Evolutionary conservation across 2,113 vertebrate species (phyloP).

Genomic region (Myodes glareolus): DNA sequence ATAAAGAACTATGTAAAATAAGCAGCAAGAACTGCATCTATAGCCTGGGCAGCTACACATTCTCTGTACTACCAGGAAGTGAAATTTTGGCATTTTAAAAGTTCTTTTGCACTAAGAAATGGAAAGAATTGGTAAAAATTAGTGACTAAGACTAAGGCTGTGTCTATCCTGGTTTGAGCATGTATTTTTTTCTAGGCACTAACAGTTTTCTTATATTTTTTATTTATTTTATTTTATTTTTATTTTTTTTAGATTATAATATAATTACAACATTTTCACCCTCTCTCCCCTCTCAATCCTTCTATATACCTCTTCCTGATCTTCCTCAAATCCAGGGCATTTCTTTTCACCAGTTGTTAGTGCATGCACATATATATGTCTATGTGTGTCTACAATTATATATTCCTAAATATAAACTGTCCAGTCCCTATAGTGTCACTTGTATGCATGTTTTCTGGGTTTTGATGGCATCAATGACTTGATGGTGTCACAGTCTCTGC

Average conservation of each 20-base stretch:
- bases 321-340: too few relatives aligned
- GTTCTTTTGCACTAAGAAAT: neutral
- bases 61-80: neutral
- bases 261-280: too few relatives aligned
- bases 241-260: too few relatives aligned
- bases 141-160: neutral
- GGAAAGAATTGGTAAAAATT: neutral
- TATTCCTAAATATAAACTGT: neutral
- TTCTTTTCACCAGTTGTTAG: too few relatives aligned
- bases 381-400: neutral
- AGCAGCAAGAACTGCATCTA: neutral
- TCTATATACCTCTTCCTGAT: too few relatives aligned
- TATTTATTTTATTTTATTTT: neutral
- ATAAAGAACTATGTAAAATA: neutral
- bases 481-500: neutral
- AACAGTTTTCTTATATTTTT: slow-evolving; percentile 9
- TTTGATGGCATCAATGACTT: neutral
- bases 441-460: neutral
- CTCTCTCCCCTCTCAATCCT: too few relatives aligned
- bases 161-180: neutral
- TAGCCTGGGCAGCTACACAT: neutral
- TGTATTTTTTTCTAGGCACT: neutral
- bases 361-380: neutral
- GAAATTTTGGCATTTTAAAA: neutral
- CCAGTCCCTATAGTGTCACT: neutral